Evolutionary conservation across 2,113 vertebrate species (phyloP).

Genomic region (Hippocampus barbouri): DNA sequence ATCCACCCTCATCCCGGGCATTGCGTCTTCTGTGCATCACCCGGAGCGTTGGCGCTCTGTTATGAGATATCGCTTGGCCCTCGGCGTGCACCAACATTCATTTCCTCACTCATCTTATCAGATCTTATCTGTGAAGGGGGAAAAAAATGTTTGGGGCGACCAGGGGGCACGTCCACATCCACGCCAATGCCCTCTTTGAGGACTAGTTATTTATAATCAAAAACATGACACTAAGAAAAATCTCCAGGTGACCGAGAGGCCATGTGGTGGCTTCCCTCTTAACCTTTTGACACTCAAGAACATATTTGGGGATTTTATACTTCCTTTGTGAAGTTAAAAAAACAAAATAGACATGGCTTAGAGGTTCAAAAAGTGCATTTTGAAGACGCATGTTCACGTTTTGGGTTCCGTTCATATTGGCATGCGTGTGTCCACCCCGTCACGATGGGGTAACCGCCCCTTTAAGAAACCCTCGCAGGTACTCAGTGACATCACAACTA

Average conservation of each 20-base stretch:
- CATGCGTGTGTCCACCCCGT: too few relatives aligned
- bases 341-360: too few relatives aligned
- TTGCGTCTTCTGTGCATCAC: conserved; percentile 1
- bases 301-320: not conserved
- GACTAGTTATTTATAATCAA: not conserved
- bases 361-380: too few relatives aligned
- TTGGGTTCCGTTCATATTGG: too few relatives aligned
- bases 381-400: too few relatives aligned
- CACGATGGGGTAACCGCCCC: too few relatives aligned
- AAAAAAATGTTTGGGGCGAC: not conserved
- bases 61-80: conserved; percentile 11
- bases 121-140: conserved; percentile 2
- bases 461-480: too few relatives aligned
- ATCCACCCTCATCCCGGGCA: not conserved
- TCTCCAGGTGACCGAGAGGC: not conserved
- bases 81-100: conserved; percentile 16
- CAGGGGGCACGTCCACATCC: not conserved
- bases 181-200: not conserved
- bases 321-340: too few relatives aligned
- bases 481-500: too few relatives aligned
- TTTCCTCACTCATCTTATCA: conserved; percentile 29
- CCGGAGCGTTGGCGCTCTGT: conserved; percentile 5
- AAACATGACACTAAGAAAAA: not conserved
- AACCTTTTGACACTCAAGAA: too few relatives aligned
- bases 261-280: not conserved